Evolutionary conservation across 2,888 invertebrate species (phyloP), one percentile per base, ranked within the genome.

Genomic region (Euproctis similis): DNA sequence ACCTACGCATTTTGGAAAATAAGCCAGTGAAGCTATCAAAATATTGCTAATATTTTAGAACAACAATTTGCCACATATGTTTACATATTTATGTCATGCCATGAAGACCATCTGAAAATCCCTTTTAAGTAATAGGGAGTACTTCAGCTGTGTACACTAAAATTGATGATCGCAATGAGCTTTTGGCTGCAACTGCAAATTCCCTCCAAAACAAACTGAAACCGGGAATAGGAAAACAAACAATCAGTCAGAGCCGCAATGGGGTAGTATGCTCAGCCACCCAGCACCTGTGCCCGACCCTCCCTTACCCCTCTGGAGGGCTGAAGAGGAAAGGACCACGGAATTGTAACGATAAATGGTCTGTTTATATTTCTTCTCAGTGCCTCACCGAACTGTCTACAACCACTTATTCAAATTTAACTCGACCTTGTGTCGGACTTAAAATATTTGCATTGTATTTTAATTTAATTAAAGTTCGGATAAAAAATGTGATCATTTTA

Each of bases 341-440:
- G 56, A 61, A 69, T 70, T 63, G 64, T 57, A 39, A 51, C 64
- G 67, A 80, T 75, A 73, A 76, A 81, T 78, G 59, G 61, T n/a
- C 67, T 73, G 73, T 75, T 74, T 76, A 77, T 75, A 74, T 71
- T 64, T 77, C 71, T 70, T 57, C 64, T 57, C 42, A 46, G 35
- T 48, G 32, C 39, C 48, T 48, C 42, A 46, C 51, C 30, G 45
- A 51, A 42, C 63, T 65, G 67, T 71, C 71, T 62, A 51, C 60
- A 59, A 53, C 53, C 62, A 65, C 66, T 71, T 70, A 66, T 65
- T 71, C 65, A 72, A 68, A 67, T 63, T 60, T 69, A 71, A 74
- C 67, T 64, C 59, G 51, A 41, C 37, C 40, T 44, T 42, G 31
- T 24, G 34, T 37, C 27, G 47, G 47, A 45, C 50, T 47, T 45